Base-by-base conservation (phyloP, 2,113 vertebrate species). In the Podocnemis expansa region DNA sequence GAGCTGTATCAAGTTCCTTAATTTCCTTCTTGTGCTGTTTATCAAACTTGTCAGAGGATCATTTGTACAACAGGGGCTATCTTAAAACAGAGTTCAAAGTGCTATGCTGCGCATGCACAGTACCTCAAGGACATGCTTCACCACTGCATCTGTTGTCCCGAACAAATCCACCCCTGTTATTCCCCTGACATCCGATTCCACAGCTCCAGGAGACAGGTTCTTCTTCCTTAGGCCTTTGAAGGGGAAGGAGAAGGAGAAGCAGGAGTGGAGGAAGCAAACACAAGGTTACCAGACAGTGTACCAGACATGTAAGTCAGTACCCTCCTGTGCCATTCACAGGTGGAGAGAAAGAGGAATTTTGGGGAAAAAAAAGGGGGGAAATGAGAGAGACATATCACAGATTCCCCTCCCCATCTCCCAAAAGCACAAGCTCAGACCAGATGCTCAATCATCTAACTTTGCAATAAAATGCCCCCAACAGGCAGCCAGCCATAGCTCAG, bases 101-200 rank as follows among this genome's bases (percentile, higher is more conserved):
- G 14, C 9, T 25, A 10, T 31, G 38, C 10, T 10, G 38, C 1
- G 1, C 34, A 2, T 51, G 25, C 34, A 25, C 70, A 3, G 60
- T 97, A 99, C 99, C 99, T 99, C 99, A 0, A 99, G 98, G 1
- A 99, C 99, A 1, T 99, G 99, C 93, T 99, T 99, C 88, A 99
- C 99, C 25, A 99, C 99, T 0, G 99, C 99, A 49, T 99, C 99
- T 0, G 99, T 99, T 0, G 99, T 99, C 12, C 99, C 99, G 27
- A 99, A 99, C 58, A 99, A 96, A 94, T 99, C 99, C 10, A 99
- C 99, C 0, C 99, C 99, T 0, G 99, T 99, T 94, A 99, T 98
- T 63, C 99, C 99, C 10, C 99, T 98, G 84, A 99, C 99, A 0
- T 99, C 99, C 0, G 99, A 99, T 87, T 99, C 99, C 97, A 99